Evolutionary conservation across 2,888 invertebrate species (phyloP).

Genomic region (Chrysodeixis includens): DNA sequence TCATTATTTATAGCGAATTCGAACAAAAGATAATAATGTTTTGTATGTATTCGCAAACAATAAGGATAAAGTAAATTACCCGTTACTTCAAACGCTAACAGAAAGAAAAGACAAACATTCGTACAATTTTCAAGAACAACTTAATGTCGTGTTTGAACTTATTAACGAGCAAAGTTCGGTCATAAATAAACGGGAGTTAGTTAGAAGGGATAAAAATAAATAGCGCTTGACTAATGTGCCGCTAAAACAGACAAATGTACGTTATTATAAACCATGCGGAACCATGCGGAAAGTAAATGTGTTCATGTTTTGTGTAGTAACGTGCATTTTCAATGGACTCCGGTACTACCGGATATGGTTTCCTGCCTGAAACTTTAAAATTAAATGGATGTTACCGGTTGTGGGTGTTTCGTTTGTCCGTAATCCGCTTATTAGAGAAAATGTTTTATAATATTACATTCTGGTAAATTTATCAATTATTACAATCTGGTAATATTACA

Average conservation of each 20-base stretch:
- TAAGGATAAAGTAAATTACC: not conserved
- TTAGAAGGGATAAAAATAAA: constrained; percentile 11
- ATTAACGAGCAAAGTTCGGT: constrained; percentile 39
- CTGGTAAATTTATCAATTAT: no score
- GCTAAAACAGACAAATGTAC: not conserved
- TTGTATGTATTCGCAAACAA: not conserved
- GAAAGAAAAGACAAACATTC: constrained; percentile 6
- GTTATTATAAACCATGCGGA: not conserved
- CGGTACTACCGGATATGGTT: not conserved
- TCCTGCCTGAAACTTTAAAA: not conserved
- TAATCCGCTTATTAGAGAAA: not conserved
- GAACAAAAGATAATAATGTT: no score
- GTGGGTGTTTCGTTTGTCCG: not conserved
- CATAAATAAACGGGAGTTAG: constrained; percentile 30
- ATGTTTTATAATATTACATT: not conserved
- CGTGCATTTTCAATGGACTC: not conserved
- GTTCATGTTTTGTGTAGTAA: not conserved
- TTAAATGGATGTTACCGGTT: not conserved
- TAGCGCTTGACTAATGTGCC: constrained; percentile 5
- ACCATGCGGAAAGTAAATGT: no score
- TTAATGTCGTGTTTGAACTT: constrained; percentile 23
- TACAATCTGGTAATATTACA: no score
- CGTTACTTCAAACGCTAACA: not conserved
- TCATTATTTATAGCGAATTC: no score
- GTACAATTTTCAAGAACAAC: constrained; percentile 10